Base-by-base conservation (phyloP, 2,888 invertebrate species). In the Biston betularia region DNA sequence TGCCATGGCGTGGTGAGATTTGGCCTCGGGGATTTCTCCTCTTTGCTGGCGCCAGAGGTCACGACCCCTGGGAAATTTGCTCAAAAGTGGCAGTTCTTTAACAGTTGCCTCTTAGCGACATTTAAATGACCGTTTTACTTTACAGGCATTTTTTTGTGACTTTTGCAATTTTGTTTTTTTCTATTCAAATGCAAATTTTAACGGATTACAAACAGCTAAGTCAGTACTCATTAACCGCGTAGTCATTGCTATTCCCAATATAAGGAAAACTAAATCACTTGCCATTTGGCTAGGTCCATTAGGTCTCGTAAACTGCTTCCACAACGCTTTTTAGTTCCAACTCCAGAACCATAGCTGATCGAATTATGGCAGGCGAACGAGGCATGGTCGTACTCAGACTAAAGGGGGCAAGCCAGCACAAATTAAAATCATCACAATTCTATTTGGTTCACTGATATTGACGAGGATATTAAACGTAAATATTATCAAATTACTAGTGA, bases 321-420 rank as follows among this genome's bases (percentile, higher is more conserved):
- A 58, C 61, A 54, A 67, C 56, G 65, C 46, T 70, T 73, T 68
- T 59, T 65, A 68, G 67, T 68, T 73, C 73, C 71, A 73, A 73
- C 67, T 67, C 72, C 71, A 71, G 74, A 74, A 70, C 74, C 71
- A 77, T 74, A 74, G 78, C 74, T 75, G 81, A 81, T 75, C 75
- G 78, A 82, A 79, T 82, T 79, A 75, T 75, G 73, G 71, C 69
- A 57, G 73, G 77, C 70, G 67, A 78, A 72, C 68, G 62, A 63
- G 67, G 45, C 53, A n/a, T 57, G 66, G 62, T 58, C 61, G 62
- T 62, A 62, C 49, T 58, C 38, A 11, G 8, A n/a, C n/a, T 1
- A 5, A 40, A 11, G 44, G 60, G 44, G 42, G 60, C 14, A 52
- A 52, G 8, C 14, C 42, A 35, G 24, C 8, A 24, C 24, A 38